Base-by-base conservation (phyloP, 2,797 vertebrate species). In the Phoeniculus purpureus region DNA sequence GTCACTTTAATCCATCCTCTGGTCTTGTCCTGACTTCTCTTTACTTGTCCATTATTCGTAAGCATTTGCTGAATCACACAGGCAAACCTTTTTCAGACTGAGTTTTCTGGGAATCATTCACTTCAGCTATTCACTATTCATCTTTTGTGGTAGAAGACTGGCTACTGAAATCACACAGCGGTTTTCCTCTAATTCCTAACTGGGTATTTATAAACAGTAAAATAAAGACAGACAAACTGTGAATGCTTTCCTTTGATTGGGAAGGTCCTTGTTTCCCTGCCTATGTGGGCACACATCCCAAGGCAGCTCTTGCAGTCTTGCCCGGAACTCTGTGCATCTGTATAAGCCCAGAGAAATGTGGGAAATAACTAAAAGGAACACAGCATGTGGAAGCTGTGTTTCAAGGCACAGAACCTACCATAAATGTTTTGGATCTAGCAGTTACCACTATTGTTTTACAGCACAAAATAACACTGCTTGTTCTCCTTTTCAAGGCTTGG, bases 61-160 rank as follows among this genome's bases (percentile, higher is more conserved):
- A 82, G 48, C 12, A 16, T 81, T 92, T 89, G 59, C 68, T 85
- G 86, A 91, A 43, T 68, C 85, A 65, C 76, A 80, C 79, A 90
- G 76, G 29, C 72, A 85, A 91, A 75, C 51, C 15, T 0, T 93
- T 93, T 92, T 89, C 65, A 70, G 84, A 74, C 78, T 68, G 88
- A 85, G 59, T 89, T 96, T 92, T 94, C 86, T 93, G 92, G 62
- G 76, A 96, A 90, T 66, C 79, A 66, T 90, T 92, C 66, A 76
- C 71, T 88, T 70, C 68, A 92, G 79, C 93, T 85, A 95, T 92
- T 96, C 90, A 95, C 92, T 96, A 92, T 95, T 96, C 94, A 95
- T 93, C 92, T 78, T 94, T 90, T 90, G 76, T 90, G 92, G 88
- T 61, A 81, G 50, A 75, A 87, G 87, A 83, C 73, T 83, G 85